Evolutionary conservation across 1,140 invertebrate genomes (phyloP).

Genomic region (Spodoptera frugiperda): DNA sequence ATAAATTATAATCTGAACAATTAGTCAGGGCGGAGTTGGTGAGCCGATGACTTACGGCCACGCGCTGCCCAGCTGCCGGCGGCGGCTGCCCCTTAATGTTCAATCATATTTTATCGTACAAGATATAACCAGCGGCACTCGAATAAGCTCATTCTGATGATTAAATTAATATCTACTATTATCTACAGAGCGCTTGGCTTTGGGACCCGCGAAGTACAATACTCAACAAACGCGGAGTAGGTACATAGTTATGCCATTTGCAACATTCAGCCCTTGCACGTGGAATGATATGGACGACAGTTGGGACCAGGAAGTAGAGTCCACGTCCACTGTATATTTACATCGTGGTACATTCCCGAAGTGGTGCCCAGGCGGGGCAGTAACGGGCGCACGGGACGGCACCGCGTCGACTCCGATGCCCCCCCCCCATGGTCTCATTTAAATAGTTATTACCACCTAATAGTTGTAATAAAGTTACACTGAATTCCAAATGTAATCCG

Average conservation of each 20-base stretch:
- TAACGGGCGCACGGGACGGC: background rate
- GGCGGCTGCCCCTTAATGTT: constrained; percentile 54
- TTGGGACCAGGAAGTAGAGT: background rate
- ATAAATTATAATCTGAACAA: constrained; percentile 72
- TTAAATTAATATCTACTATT: constrained; percentile 36
- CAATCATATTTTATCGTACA: constrained; percentile 55
- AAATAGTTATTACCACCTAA: constrained; percentile 26
- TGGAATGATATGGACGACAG: background rate
- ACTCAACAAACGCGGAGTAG: too few relatives aligned
- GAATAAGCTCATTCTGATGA: constrained; percentile 42
- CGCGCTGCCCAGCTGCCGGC: constrained; percentile 44
- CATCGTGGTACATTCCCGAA: background rate
- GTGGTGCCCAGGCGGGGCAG: background rate
- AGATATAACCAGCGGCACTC: constrained; percentile 2
- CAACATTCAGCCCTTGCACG: too few relatives aligned
- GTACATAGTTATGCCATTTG: too few relatives aligned
- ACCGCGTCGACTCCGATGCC: constrained; percentile 6
- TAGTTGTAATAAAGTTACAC: constrained; percentile 30
- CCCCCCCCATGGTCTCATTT: constrained; percentile 9
- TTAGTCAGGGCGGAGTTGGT: constrained; percentile 62
- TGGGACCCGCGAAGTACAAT: too few relatives aligned
- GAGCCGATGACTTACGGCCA: constrained; percentile 53
- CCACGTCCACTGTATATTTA: background rate
- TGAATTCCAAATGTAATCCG: constrained; percentile 8
- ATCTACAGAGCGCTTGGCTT: background rate